Base-by-base conservation (phyloP, 2,888 invertebrate genomes). In the Drosophila subquinaria region DNA sequence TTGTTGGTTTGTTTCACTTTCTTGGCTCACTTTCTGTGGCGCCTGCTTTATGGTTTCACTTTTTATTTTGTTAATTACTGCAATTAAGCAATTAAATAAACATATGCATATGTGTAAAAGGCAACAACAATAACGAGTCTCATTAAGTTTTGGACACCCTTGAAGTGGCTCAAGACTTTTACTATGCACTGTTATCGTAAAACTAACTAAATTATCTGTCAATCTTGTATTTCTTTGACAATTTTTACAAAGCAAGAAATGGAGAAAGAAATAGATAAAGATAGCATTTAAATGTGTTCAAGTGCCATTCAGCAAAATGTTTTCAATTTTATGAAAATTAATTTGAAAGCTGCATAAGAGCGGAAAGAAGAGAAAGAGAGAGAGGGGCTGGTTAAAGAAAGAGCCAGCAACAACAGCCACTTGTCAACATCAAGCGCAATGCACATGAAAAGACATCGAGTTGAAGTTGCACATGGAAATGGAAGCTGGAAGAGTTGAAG, bases 241-340 rank as follows among this genome's bases (percentile, higher is more conserved):
- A 27, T 35, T 61, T 43, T 42, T 40, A 30, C 23, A 52, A 35
- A 62, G 38, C 6, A 33, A 17, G 27, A 70, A 27, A 42, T 1
- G 45, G 42, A 33, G 50, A 27, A 13, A 38, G 40, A 40, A 35
- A 15, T 4, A 45, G 40, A 40, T 13, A 15, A 13, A 53, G 45
- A 15, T 11, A 30, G 17, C 42, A 15, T 35, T 20, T 48, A 20
- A 47, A 42, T 66, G 66, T 76, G 70, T 11, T 57, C 57, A 85
- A 90, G 84, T 83, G 84, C 78, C 88, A 87, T 90, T 79, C 69
- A 71, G 73, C 72, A 81, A 88, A 90, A 91, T 88, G 86, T 78
- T 89, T 88, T 84, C 79, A 85, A 85, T 89, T 90, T 79, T 57
- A 73, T 62, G 68, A 76, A 82, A 89, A 90, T 89, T 81, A 90